Percentiles rank a stretch among this genome's conserved stretches.
Conservation (phyloP, 2,888 invertebrate genomes). For the Adineta ricciae region DNA sequence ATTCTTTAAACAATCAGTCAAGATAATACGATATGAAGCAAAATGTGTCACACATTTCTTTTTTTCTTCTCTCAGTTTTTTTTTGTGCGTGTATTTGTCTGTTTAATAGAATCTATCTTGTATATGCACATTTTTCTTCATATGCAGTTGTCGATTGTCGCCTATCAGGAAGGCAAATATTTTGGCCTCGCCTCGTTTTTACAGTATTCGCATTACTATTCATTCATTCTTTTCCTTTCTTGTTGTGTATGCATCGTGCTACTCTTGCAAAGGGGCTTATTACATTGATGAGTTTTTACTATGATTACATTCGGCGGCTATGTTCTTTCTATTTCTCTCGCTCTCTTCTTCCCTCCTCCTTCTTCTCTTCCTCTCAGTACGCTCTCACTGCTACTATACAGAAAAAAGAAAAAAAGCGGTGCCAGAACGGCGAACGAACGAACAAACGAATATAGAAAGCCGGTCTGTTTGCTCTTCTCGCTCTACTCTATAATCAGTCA, state of each 20-base stretch:
- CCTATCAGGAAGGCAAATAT: background rate
- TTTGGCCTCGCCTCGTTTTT: background rate
- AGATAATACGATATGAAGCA: background rate
- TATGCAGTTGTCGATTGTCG: background rate
- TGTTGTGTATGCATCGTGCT: background rate
- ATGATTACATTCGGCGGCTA: background rate
- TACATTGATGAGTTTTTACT: slow-evolving; percentile 23
- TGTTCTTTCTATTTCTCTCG: background rate
- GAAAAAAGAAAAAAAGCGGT: background rate
- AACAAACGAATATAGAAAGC: background rate
- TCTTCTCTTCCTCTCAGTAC: background rate
- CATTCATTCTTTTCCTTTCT: slow-evolving; percentile 2
- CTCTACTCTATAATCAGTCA: background rate
- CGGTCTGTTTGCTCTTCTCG: background rate
- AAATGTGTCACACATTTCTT: background rate
- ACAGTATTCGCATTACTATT: background rate
- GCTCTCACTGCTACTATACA: background rate
- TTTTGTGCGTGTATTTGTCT: background rate
- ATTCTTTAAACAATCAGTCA: background rate
- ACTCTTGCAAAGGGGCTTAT: background rate
- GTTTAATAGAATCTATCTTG: slow-evolving; percentile 4
- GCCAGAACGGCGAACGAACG: background rate
- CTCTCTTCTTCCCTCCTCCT: background rate
- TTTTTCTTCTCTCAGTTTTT: background rate
- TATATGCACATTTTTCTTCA: background rate